Percentiles rank a stretch among this genome's conserved stretches.
phyloP scores from a whole-genome alignment of 64 coral and sea anemone genomes.

The Stylophora pistillata region DNA sequence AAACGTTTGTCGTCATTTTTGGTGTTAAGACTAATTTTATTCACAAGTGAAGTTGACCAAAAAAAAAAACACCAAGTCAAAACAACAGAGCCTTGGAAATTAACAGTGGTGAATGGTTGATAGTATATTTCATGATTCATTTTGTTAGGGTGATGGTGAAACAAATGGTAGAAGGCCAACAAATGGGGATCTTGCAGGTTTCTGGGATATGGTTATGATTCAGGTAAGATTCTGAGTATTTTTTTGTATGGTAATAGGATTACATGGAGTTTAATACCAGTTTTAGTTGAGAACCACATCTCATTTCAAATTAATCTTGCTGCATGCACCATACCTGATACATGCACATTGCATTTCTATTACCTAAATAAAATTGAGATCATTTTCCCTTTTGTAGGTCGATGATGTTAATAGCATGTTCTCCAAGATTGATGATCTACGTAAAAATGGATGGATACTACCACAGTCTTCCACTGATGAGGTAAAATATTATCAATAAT shows the following conservation, averaged over 20 bases:
- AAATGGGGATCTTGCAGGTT: constrained; percentile 91
- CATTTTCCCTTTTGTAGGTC: constrained; percentile 56
- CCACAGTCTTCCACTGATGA: constrained; percentile 46
- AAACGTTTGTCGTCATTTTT: too few species aligned
- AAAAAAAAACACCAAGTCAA: too few species aligned
- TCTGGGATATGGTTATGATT: constrained; percentile 99
- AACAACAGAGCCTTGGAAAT: too few species aligned
- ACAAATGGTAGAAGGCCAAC: constrained; percentile 89
- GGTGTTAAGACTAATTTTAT: too few species aligned
- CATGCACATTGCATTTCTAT: too few species aligned
- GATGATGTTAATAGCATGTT: constrained; percentile 91
- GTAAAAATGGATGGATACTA: constrained; percentile 87
- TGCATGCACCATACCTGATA: too few species aligned
- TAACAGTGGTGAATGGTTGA: neutral
- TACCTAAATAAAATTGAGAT: too few species aligned
- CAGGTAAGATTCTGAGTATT: constrained; percentile 54
- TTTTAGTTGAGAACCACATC: too few species aligned
- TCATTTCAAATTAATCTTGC: too few species aligned
- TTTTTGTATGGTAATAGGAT: too few species aligned
- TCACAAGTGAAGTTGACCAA: too few species aligned
- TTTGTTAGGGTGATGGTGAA: constrained; percentile 66
- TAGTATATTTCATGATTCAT: neutral
- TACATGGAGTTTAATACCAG: too few species aligned
- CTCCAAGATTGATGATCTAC: constrained; percentile 79
- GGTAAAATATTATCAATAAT: constrained; percentile 2